These are phyloP conservation scores for Allolobophora icterica DNA, from an alignment of 2,888 invertebrate species.

Conservation along the genomic window DNA sequence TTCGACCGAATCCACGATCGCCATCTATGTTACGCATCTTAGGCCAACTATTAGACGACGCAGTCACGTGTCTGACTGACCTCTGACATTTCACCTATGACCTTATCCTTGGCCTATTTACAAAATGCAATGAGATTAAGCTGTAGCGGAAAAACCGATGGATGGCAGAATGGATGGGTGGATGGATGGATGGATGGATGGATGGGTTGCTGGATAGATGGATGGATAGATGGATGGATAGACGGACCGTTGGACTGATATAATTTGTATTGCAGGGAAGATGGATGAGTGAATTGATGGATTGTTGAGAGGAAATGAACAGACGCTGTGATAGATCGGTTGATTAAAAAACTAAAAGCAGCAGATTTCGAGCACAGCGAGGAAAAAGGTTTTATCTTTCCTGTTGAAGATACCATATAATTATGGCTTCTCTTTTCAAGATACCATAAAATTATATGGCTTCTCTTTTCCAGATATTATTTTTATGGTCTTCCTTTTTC, in stretches of 20 bases:
- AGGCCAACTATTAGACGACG: background rate
- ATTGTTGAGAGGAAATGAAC: too few species aligned
- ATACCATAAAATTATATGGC: too few species aligned
- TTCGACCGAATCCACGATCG: background rate
- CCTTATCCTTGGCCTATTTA: background rate
- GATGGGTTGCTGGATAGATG: background rate
- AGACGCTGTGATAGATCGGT: too few species aligned
- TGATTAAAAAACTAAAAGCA: too few species aligned
- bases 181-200: background rate
- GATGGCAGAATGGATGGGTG: background rate
- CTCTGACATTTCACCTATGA: background rate
- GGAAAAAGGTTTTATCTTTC: too few species aligned
- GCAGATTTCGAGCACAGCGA: too few species aligned
- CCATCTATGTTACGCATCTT: background rate
- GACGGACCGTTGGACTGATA: background rate
- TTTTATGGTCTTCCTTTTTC: too few species aligned
- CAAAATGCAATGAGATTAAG: background rate
- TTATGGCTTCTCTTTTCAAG: too few species aligned
- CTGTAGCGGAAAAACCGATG: background rate
- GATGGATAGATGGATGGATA: background rate
- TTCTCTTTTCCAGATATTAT: too few species aligned
- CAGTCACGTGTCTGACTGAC: background rate
- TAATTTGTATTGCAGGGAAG: too few species aligned
- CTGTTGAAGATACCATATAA: too few species aligned
- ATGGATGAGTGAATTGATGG: too few species aligned